Base-by-base conservation (phyloP, 2,888 invertebrate species). In the Schrankia costaestrigalis region DNA sequence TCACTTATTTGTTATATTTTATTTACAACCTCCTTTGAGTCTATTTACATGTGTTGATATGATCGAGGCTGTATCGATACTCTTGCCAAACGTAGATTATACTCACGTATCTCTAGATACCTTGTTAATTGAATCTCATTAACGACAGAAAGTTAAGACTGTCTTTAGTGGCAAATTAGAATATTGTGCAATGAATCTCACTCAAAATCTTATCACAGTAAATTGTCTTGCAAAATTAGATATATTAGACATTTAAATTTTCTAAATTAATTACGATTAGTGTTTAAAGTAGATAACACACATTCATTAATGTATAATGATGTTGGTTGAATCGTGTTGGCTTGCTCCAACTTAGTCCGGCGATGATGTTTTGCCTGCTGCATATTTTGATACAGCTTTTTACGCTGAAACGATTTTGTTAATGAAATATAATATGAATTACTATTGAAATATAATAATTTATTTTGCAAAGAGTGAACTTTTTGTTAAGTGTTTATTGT, bases 401-500 rank as follows among this genome's bases (percentile, higher is more conserved):
- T 29, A 33, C 29, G 48, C 51, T 54, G 56, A 33, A 31, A 27
- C 33, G 22, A 41, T 53, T 50, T 46, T 53, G 45, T 51, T 50
- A 42, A 26, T 45, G 30, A 35, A 39, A 31, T 49, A 27, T 34
- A 11, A 22, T 22, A 7, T 9, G 23, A 38, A 46, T 46, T 31
- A 44, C 32, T 40, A 49, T 44, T 49, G 19, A 45, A 54, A 24
- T 51, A 28, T 58, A 62, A 58, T 46, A 44, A 58, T 61, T 71
- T 74, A 65, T 73, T 73, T 78, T 76, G 72, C 73, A 62, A 48
- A 40, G 61, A 56, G 61, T 61, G 57, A 50, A 63, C 54, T 63
- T 67, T 66, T 67, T 61, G 54, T 69, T 68, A 62, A 66, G 61
- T 70, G 61, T 75, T 78, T 76, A 77, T 77, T 77, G 73, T 78